Evolutionary conservation across 2,888 invertebrate genomes (phyloP).

Genomic region (Iphiclides podalirius): DNA sequence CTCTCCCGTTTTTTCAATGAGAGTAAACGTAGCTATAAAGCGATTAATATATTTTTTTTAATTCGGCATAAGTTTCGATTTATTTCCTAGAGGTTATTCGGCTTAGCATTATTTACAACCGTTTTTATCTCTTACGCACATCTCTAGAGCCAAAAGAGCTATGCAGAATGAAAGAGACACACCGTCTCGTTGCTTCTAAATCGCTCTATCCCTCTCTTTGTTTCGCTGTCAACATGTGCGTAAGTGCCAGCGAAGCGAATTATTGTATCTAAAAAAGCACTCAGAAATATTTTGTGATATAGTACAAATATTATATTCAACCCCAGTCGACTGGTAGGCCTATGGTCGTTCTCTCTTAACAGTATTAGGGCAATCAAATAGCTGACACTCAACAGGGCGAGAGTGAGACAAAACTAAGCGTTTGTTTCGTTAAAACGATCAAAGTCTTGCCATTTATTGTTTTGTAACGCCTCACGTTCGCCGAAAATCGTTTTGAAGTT

Average conservation of each 20-base stretch:
- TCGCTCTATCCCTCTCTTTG: no score
- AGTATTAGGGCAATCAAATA: slow-evolving; percentile 58
- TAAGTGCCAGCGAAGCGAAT: no score
- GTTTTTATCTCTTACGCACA: slow-evolving; percentile 31
- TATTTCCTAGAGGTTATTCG: slow-evolving; percentile 44
- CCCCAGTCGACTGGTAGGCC: slow-evolving; percentile 40
- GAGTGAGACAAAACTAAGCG: slow-evolving; percentile 9
- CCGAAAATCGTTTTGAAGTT: neutral
- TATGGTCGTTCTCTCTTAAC: slow-evolving; percentile 45
- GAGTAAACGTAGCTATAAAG: slow-evolving; percentile 54
- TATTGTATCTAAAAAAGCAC: no score
- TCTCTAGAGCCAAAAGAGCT: neutral
- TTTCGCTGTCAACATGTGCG: no score
- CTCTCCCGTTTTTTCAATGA: slow-evolving; percentile 40
- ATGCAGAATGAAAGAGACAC: neutral
- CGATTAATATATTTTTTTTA: slow-evolving; percentile 44
- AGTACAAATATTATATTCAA: slow-evolving; percentile 69
- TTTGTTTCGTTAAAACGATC: slow-evolving; percentile 15
- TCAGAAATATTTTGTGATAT: slow-evolving; percentile 58
- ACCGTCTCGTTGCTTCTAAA: no score
- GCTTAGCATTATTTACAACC: slow-evolving; percentile 50
- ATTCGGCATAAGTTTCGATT: slow-evolving; percentile 54
- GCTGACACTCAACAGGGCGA: slow-evolving; percentile 22
- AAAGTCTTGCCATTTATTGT: slow-evolving; percentile 33
- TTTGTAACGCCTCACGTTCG: neutral